Percentiles rank a stretch among this genome's conserved stretches.
phyloP scores from a whole-genome alignment of 2,113 vertebrate species.

The Leiothrix lutea region DNA sequence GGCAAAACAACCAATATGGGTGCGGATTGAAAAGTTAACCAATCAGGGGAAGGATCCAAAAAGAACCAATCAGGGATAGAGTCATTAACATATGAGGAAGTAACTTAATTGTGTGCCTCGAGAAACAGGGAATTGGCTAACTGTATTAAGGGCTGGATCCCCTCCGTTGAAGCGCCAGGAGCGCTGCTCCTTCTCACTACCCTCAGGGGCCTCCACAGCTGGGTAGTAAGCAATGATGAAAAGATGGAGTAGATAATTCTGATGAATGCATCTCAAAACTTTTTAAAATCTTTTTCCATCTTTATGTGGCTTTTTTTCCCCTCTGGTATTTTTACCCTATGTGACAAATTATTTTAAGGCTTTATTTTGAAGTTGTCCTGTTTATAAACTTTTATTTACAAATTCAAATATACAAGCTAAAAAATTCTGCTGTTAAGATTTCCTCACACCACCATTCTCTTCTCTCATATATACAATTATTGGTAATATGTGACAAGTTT shows the following conservation, averaged over 20 bases:
- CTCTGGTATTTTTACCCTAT: background rate
- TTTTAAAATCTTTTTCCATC: background rate
- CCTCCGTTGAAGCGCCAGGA: too few relatives aligned
- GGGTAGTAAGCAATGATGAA: background rate
- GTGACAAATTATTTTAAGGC: background rate
- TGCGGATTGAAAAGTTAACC: too few relatives aligned
- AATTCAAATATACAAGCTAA: background rate
- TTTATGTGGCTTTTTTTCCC: background rate
- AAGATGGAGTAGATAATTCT: background rate
- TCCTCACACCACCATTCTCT: background rate
- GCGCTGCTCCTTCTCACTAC: too few relatives aligned
- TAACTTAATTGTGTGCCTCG: too few relatives aligned
- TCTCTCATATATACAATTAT: background rate
- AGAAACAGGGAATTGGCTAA: too few relatives aligned
- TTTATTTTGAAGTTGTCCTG: background rate
- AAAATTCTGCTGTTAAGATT: background rate
- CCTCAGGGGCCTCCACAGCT: too few relatives aligned
- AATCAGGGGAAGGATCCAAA: too few relatives aligned
- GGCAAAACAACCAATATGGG: too few relatives aligned
- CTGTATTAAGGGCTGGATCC: too few relatives aligned
- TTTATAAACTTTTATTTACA: background rate
- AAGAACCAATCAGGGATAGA: too few relatives aligned
- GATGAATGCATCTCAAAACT: rapidly evolving
- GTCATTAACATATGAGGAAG: too few relatives aligned
- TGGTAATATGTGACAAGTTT: background rate